A percentile compares a stretch with the other conserved stretches of the same genome.
Evolutionary conservation across 2,888 invertebrate species (phyloP).

Genomic region (Ormyrus rosae): DNA sequence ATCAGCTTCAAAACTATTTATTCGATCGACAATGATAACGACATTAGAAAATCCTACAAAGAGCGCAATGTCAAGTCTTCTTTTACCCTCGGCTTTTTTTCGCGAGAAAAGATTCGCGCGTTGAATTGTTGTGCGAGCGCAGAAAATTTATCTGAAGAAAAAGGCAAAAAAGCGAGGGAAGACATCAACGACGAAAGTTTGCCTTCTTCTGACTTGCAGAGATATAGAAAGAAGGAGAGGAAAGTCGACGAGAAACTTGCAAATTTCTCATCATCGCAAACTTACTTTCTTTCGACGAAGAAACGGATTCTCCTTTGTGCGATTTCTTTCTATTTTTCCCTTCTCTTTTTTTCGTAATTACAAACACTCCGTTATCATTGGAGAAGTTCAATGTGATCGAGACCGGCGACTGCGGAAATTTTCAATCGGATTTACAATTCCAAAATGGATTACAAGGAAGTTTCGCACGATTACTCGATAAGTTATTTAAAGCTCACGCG

Average conservation of each 20-base stretch:
- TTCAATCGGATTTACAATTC: slow-evolving; percentile 37
- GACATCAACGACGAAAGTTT: slow-evolving; percentile 56
- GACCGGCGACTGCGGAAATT: neutral
- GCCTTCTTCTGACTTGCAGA: slow-evolving; percentile 36
- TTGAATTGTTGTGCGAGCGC: slow-evolving; percentile 47
- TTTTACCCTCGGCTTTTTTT: neutral
- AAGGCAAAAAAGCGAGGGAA: slow-evolving; percentile 12
- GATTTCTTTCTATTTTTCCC: slow-evolving; percentile 19
- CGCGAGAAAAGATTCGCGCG: slow-evolving; percentile 15
- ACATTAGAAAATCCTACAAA: slow-evolving; percentile 2
- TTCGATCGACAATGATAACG: slow-evolving; percentile 16
- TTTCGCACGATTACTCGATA: slow-evolving; percentile 44
- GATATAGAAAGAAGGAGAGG: slow-evolving; percentile 49
- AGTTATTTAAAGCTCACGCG: slow-evolving; percentile 48
- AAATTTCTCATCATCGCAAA: slow-evolving; percentile 56
- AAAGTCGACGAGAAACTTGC: slow-evolving; percentile 48
- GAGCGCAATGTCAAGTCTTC: neutral
- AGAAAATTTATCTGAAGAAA: slow-evolving; percentile 56
- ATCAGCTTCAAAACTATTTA: too few species aligned
- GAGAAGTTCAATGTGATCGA: slow-evolving; percentile 33
- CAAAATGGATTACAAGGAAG: slow-evolving; percentile 53
- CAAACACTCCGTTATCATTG: slow-evolving; percentile 39
- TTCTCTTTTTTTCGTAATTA: slow-evolving; percentile 29
- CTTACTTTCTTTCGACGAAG: slow-evolving; percentile 37
- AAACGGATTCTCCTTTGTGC: slow-evolving; percentile 20